Conservation (phyloP, 2,888 invertebrate genomes). For the Girardia tigrina region DNA sequence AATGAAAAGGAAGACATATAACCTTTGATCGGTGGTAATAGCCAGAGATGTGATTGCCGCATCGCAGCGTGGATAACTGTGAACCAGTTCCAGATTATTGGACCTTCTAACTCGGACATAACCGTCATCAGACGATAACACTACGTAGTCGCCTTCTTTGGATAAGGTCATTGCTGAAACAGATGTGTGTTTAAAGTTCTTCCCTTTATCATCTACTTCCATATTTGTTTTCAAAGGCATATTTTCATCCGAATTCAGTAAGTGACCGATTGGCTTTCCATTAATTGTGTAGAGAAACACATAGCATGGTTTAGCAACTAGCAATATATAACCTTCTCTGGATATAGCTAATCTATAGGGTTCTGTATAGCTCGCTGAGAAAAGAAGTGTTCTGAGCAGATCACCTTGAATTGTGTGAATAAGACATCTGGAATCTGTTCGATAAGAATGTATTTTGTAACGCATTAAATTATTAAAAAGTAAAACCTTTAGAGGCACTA, state of each 20-base stretch:
- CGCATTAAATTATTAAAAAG: not conserved
- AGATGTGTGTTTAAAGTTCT: not conserved
- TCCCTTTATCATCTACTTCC: not conserved
- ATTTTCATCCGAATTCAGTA: not conserved
- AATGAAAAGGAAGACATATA: too few relatives aligned
- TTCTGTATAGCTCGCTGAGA: not conserved
- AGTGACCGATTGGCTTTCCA: constrained; percentile 68
- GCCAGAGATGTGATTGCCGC: constrained; percentile 82
- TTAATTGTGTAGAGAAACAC: constrained; percentile 86
- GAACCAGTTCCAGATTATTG: constrained; percentile 83
- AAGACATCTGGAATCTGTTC: constrained; percentile 76
- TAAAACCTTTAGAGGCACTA: constrained; percentile 66
- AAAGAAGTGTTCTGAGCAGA: constrained; percentile 59
- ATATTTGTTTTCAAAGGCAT: not conserved
- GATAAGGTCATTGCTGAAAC: not conserved
- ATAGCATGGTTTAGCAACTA: constrained; percentile 75
- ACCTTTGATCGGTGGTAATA: constrained; percentile 95
- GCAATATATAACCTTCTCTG: constrained; percentile 83
- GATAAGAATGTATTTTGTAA: constrained; percentile 33
- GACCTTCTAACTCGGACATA: constrained; percentile 96
- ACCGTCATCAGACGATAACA: constrained; percentile 88
- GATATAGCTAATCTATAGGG: constrained; percentile 57
- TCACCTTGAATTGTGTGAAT: constrained; percentile 97
- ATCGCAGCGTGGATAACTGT: constrained; percentile 92
- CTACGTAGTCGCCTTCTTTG: constrained; percentile 54